Conservation (phyloP, 2,113 vertebrate species). For the Bubalus kerabau region DNA sequence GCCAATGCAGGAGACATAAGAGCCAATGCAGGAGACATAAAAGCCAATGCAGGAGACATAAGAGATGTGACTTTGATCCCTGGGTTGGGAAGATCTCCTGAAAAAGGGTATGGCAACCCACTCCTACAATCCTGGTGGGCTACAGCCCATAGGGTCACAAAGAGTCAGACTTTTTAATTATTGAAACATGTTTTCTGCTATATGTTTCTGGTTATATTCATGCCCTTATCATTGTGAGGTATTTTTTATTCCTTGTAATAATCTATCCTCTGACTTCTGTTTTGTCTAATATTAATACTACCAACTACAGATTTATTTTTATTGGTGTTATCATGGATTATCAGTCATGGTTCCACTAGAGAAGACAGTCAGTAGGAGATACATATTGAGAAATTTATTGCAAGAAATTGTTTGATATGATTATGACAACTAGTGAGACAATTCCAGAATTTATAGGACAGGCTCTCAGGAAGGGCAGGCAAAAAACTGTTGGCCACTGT, state of each 20-base stretch:
- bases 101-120: not conserved
- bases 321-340: not conserved
- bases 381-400: not conserved
- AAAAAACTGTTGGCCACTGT: not conserved
- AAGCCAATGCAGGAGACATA: not conserved
- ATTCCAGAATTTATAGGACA: not conserved
- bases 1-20: not conserved
- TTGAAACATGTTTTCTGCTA: not conserved
- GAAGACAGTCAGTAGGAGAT: not conserved
- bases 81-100: not conserved
- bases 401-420: not conserved
- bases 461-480: not conserved
- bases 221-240: not conserved
- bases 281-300: not conserved
- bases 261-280: not conserved
- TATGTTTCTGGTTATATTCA: not conserved
- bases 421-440: not conserved
- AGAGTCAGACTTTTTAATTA: not conserved
- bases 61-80: fast-evolving
- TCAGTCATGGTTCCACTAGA: not conserved
- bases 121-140: not conserved
- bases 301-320: not conserved
- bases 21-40: not conserved
- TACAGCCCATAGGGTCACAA: not conserved
- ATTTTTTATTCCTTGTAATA: not conserved